Percentiles rank a stretch among this genome's conserved stretches.
These are phyloP conservation scores for Chouioia cunea DNA, from an alignment of 2,888 invertebrate species.

Conservation along the genomic window DNA sequence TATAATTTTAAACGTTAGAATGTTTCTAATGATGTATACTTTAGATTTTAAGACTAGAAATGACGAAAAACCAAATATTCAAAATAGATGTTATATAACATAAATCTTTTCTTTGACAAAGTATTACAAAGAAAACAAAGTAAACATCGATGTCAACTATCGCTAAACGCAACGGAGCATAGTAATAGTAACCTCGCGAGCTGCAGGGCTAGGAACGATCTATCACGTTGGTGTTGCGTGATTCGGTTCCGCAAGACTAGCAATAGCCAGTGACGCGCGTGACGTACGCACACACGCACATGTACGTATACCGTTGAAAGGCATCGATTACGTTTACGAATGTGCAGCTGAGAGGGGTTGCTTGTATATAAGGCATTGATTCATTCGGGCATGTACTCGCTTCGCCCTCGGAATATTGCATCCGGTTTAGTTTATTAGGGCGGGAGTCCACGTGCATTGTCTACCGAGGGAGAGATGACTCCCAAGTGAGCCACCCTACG, in stretches of 20 bases:
- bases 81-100: too few species aligned
- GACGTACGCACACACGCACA: neutral
- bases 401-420: constrained; percentile 41
- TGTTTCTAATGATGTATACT: too few species aligned
- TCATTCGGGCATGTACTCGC: neutral
- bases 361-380: neutral
- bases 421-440: constrained; percentile 50
- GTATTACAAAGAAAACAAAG: too few species aligned
- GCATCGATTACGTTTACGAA: constrained; percentile 22
- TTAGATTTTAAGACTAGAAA: too few species aligned
- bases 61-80: too few species aligned
- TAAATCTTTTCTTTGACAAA: too few species aligned
- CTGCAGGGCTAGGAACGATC: neutral
- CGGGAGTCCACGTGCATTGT: constrained; percentile 31
- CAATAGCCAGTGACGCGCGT: constrained; percentile 17
- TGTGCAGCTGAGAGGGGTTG: neutral
- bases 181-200: neutral
- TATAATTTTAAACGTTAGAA: too few species aligned
- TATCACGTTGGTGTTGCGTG: too few species aligned
- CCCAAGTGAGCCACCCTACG: constrained; percentile 41
- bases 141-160: too few species aligned
- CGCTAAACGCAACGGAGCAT: neutral
- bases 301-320: constrained; percentile 9
- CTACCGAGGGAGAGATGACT: constrained; percentile 48
- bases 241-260: constrained; percentile 19